Conservation (phyloP, 2,888 invertebrate genomes). For the Leptopilina syphax region DNA sequence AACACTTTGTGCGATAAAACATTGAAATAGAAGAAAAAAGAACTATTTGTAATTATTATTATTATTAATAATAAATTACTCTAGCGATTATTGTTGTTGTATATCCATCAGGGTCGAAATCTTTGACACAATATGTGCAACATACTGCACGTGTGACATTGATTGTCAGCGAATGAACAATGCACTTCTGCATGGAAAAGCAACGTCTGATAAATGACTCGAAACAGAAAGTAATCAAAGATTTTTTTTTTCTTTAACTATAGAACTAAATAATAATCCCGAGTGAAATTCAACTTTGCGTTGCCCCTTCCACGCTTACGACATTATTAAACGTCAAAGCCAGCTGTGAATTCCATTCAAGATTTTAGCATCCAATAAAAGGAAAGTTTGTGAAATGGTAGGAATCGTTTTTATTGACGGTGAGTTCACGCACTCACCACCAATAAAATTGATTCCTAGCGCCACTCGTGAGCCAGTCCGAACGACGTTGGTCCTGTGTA, state of each 20-base stretch:
- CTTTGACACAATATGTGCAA: conserved; percentile 11
- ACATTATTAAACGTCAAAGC: neutral
- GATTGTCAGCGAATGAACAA: conserved; percentile 11
- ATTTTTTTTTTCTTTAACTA: neutral
- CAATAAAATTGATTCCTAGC: no score
- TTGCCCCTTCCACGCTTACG: neutral
- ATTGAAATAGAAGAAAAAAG: neutral
- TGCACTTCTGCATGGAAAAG: conserved; percentile 6
- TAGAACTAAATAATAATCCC: conserved; percentile 3
- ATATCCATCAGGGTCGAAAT: conserved; percentile 7
- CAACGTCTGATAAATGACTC: neutral
- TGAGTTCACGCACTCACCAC: no score
- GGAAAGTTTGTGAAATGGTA: no score
- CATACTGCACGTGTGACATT: conserved; percentile 16
- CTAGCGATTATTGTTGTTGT: neutral
- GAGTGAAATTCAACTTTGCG: neutral
- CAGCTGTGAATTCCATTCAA: conserved; percentile 7
- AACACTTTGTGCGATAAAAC: conserved; percentile 5
- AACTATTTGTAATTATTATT: neutral
- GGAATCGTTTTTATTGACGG: no score
- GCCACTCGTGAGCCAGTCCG: no score
- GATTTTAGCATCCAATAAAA: neutral
- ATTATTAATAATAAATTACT: neutral
- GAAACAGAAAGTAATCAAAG: neutral
- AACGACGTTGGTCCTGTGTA: no score